These are phyloP conservation scores for Lynx canadensis DNA, from an alignment of 2,113 vertebrate genomes.

Conservation along the genomic window DNA sequence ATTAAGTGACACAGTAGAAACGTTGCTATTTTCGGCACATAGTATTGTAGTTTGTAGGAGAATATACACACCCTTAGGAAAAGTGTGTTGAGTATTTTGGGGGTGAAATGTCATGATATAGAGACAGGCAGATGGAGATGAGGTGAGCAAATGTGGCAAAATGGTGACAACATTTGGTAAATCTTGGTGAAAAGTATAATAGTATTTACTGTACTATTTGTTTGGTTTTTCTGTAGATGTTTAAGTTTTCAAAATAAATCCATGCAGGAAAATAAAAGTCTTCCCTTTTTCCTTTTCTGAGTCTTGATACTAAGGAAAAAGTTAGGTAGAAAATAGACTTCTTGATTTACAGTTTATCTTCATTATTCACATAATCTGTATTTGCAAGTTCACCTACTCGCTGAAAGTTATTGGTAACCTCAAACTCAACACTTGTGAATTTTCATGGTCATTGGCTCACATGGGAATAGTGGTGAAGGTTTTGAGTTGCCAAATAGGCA, in stretches of 20 bases:
- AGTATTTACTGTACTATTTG: not conserved
- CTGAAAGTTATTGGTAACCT: not conserved
- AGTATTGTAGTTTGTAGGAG: accelerated
- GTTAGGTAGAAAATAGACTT: accelerated
- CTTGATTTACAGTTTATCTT: not conserved
- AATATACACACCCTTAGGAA: not conserved
- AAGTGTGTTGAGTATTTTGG: not conserved
- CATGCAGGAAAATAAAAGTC: not conserved
- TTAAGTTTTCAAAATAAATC: not conserved
- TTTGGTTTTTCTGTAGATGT: not conserved
- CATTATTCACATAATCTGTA: not conserved
- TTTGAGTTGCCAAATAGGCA: not conserved
- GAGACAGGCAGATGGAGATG: not conserved
- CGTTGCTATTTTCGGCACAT: not conserved
- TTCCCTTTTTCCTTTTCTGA: not conserved
- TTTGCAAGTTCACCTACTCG: not conserved
- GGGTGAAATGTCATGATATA: not conserved
- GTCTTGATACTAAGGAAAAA: not conserved
- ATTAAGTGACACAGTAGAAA: not conserved
- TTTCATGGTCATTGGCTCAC: not conserved
- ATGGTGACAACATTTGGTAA: not conserved
- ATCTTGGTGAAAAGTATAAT: not conserved
- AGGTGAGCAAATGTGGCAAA: not conserved
- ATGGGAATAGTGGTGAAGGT: not conserved
- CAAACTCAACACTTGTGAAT: not conserved